Evolutionary conservation across 1,140 invertebrate genomes (phyloP), one percentile per base, ranked within the genome.

Genomic region (Drosophila subpulchrella): DNA sequence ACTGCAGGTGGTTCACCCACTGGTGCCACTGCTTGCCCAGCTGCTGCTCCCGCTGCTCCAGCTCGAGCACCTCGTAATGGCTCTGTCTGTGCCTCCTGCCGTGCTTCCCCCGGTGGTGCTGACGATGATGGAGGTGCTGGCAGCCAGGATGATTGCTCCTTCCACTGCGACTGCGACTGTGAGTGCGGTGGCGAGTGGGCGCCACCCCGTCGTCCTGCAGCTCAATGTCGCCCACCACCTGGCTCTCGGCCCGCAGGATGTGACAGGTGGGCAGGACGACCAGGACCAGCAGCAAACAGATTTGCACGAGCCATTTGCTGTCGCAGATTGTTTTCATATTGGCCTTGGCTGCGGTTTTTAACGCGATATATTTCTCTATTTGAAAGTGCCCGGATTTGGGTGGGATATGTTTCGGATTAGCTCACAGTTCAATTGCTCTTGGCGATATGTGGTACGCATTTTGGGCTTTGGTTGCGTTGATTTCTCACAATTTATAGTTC

Each of bases 191-290:
- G n/a, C 53, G 73, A 32, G 36, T 48, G 15, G 36, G 20, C 17
- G 58, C 34, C 15, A 17, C n/a, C 34, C 30, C 39, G 7, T 36
- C 3, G 20, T 27, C 55, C 32, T 32, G 6, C 27, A 10, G 7
- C 13, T 34, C 50, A 32, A 90, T 90, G 59, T 91, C 88, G 41
- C 88, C 88, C 66, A 91, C 76, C 65, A 91, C 88, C 56, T 75
- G 85, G 65, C 51, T 90, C 42, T 85, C 81, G 53, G 61, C 61
- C 54, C 30, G 68, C 47, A 58, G 34, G 41, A 36, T 20, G 30
- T 44, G 46, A 36, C 48, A 59, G 62, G 47, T 53, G 60, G 56
- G 47, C 57, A 58, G 58, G 39, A 53, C 46, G 24, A 67, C 39
- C 10, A 75, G 41, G 20, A 86, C 60, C 42, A 85, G 50, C 15